Percentiles rank a stretch among this genome's conserved stretches.
Conservation (phyloP, 2,797 vertebrate genomes). For the Thaleichthys pacificus region DNA sequence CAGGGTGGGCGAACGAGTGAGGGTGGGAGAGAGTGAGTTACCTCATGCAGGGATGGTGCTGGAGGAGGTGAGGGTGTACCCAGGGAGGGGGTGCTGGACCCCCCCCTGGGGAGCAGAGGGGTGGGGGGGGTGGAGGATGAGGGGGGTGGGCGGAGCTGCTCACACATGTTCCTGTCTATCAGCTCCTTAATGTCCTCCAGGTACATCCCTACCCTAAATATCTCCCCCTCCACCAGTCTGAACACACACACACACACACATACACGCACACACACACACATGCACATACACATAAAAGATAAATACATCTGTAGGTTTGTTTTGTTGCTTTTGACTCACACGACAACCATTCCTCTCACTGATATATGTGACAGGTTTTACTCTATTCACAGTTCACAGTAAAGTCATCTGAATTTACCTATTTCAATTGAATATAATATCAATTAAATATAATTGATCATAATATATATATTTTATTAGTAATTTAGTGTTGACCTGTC, state of each 20-base stretch:
- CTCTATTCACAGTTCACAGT: not conserved
- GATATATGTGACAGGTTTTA: no score
- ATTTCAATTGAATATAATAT: not conserved
- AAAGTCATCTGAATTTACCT: not conserved
- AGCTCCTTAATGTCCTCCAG: constrained; percentile 85
- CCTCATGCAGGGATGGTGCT: constrained; percentile 69
- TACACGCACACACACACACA: constrained; percentile 13
- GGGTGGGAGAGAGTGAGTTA: constrained; percentile 51
- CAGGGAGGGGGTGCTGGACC: constrained; percentile 31
- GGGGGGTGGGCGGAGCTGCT: constrained; percentile 53
- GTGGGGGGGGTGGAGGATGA: constrained; percentile 53
- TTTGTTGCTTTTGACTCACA: no score
- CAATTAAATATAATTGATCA: not conserved
- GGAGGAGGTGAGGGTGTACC: constrained; percentile 39
- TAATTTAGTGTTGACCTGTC: constrained; percentile 60
- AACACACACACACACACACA: constrained; percentile 11
- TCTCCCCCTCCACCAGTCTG: constrained; percentile 86
- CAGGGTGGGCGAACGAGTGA: not conserved
- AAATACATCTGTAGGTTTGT: no score
- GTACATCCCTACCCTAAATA: constrained; percentile 84
- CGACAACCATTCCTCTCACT: no score
- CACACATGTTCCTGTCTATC: constrained; percentile 70
- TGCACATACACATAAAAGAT: not conserved
- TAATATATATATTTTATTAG: no score
- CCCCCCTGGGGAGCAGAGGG: constrained; percentile 26